phyloP scores from a whole-genome alignment of 2,888 invertebrate species.

The Andrena flavipes region DNA sequence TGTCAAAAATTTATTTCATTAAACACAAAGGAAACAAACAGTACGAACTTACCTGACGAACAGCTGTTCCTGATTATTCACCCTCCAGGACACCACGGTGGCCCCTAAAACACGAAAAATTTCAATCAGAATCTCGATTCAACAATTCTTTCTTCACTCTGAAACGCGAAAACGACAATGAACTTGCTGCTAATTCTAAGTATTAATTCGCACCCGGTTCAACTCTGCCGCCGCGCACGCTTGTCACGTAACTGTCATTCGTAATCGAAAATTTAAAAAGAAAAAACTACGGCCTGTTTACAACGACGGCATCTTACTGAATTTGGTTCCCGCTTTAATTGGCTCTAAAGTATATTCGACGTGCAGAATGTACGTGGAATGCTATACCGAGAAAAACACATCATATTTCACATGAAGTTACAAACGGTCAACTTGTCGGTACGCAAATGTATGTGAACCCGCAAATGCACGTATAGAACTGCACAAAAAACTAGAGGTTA shows the following conservation, averaged over 20 bases:
- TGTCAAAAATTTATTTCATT: background rate
- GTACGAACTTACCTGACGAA: constrained; percentile 94
- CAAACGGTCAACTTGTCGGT: background rate
- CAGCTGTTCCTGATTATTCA: constrained; percentile 97
- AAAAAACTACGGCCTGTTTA: constrained; percentile 40
- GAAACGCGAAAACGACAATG: background rate
- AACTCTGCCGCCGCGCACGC: constrained; percentile 18
- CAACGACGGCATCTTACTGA: constrained; percentile 7
- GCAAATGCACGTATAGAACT: constrained; percentile 30
- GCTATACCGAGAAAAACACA: background rate
- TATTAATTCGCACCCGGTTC: background rate
- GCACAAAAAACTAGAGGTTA: constrained; percentile 58
- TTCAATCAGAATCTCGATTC: constrained; percentile 55
- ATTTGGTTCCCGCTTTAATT: background rate
- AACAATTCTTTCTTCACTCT: background rate
- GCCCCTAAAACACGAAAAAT: constrained; percentile 90
- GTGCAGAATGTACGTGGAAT: background rate
- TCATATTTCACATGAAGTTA: background rate
- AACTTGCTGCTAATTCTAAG: background rate
- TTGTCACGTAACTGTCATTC: constrained; percentile 24
- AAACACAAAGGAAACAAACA: background rate
- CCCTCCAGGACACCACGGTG: constrained; percentile 98
- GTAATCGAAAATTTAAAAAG: constrained; percentile 19
- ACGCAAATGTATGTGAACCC: constrained; percentile 1
- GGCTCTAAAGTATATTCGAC: background rate